Evolutionary conservation across 2,113 vertebrate species (phyloP).

Genomic region (Isurus oxyrinchus): DNA sequence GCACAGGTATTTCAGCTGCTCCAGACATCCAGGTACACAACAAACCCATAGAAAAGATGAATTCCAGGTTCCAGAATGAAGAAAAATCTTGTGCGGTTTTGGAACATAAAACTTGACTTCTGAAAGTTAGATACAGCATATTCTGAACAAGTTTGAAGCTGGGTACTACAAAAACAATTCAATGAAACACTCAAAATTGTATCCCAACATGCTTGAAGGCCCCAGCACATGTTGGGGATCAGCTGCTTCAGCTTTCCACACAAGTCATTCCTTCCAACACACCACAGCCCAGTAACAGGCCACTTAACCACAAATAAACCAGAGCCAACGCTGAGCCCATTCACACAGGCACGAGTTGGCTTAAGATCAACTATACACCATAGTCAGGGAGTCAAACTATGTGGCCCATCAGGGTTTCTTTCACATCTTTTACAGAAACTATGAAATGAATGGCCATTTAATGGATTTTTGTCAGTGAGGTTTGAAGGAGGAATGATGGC

Average conservation of each 20-base stretch:
- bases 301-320: not conserved
- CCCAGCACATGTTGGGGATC: not conserved
- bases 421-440: not conserved
- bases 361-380: not conserved
- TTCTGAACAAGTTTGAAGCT: not conserved
- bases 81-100: not conserved
- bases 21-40: not conserved
- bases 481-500: not conserved
- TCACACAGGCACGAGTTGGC: no score
- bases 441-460: not conserved
- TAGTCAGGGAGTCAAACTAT: not conserved
- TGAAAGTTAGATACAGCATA: not conserved
- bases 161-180: not conserved
- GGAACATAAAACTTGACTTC: not conserved
- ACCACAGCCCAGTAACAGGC: not conserved
- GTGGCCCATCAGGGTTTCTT: not conserved
- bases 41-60: not conserved
- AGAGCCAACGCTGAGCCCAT: not conserved
- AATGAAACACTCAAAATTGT: not conserved
- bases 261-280: not conserved
- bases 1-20: not conserved
- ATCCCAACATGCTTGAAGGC: not conserved
- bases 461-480: not conserved
- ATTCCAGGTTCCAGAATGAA: not conserved
- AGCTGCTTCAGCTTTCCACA: not conserved